phyloP scores from a whole-genome alignment of 2,113 vertebrate genomes.

The Xyliphius kryptos region DNA sequence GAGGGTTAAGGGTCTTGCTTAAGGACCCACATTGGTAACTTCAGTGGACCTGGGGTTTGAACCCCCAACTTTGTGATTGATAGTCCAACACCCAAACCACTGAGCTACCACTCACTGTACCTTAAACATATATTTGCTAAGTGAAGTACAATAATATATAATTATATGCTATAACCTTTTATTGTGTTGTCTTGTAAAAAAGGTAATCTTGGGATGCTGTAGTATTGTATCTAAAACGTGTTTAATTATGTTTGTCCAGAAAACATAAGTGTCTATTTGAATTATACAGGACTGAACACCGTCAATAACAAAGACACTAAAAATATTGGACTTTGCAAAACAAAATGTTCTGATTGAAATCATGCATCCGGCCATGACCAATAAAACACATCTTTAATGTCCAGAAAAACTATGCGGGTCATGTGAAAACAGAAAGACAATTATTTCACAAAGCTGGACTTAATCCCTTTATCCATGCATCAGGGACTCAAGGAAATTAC shows the following conservation, averaged over 20 bases:
- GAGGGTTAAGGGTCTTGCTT: no score
- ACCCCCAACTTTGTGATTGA: no score
- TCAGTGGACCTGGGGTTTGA: no score
- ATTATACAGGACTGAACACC: not conserved
- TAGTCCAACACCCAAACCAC: no score
- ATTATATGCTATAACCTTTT: not conserved
- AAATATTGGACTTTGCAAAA: not conserved
- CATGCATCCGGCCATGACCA: conserved; percentile 27
- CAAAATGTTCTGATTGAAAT: conserved; percentile 37
- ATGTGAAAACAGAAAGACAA: conserved; percentile 59
- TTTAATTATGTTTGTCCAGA: no score
- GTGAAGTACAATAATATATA: not conserved
- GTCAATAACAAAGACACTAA: not conserved
- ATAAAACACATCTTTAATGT: conserved; percentile 37
- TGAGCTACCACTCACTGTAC: no score
- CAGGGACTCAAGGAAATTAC: conserved; percentile 34
- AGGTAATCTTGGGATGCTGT: no score
- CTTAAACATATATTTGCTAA: conserved; percentile 26
- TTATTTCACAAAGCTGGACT: conserved; percentile 57
- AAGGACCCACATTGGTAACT: no score
- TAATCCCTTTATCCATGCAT: conserved; percentile 63
- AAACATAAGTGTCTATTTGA: no score
- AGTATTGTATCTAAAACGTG: no score
- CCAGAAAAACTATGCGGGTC: conserved; percentile 45
- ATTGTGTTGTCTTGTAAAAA: no score